Percentiles rank a stretch among this genome's conserved stretches.
Conservation (phyloP, 2,113 vertebrate genomes). For the Lichenostomus cassidix region DNA sequence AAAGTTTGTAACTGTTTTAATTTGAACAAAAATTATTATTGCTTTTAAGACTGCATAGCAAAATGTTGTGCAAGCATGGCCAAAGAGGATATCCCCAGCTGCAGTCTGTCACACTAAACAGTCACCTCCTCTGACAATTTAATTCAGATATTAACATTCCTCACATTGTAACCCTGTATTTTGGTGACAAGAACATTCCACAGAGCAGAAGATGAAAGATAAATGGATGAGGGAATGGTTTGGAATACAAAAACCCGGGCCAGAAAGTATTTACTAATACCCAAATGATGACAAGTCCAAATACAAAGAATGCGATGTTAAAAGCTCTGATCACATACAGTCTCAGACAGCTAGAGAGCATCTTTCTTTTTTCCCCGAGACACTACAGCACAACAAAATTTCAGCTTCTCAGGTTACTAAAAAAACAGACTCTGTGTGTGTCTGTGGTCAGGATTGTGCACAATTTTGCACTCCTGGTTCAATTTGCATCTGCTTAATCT, state of each 20-base stretch:
- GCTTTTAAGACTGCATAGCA: neutral
- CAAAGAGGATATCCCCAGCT: slow-evolving; percentile 27
- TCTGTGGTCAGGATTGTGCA: neutral
- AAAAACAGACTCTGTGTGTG: neutral
- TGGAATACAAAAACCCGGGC: slow-evolving; percentile 65
- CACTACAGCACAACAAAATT: neutral
- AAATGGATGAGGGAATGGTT: slow-evolving; percentile 59
- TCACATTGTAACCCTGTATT: slow-evolving; percentile 62
- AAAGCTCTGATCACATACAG: slow-evolving; percentile 17
- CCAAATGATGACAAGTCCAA: slow-evolving; percentile 58
- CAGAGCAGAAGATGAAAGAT: slow-evolving; percentile 70
- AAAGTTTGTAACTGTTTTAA: neutral
- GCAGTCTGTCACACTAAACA: slow-evolving; percentile 42
- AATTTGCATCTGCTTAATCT: neutral
- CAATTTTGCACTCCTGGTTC: neutral
- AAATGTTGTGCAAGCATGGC: neutral
- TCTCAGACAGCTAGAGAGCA: neutral
- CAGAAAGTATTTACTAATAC: slow-evolving; percentile 65
- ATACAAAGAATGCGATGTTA: slow-evolving; percentile 60
- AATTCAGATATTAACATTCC: slow-evolving; percentile 75
- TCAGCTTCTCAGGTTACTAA: slow-evolving; percentile 30
- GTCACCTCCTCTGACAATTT: slow-evolving; percentile 58
- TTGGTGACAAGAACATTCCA: slow-evolving; percentile 73
- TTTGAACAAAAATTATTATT: neutral
- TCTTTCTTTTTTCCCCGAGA: neutral